Percentiles rank a stretch among this genome's conserved stretches.
Evolutionary conservation across 2,888 invertebrate species (phyloP).

Genomic region (Idaea dimidiata): DNA sequence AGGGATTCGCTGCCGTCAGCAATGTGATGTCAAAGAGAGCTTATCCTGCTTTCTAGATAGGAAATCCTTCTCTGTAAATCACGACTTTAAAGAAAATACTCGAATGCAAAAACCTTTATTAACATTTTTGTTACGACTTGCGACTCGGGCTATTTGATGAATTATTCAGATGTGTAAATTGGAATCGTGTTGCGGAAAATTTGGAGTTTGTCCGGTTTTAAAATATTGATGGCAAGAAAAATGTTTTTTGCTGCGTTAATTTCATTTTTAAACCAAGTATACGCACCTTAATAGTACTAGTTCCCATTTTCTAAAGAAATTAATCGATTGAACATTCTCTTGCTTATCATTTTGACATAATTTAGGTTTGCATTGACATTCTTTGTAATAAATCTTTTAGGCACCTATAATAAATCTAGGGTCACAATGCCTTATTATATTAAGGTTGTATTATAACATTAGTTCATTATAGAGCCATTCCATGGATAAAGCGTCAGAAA

Average conservation of each 20-base stretch:
- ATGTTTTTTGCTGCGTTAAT: not conserved
- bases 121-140: constrained; percentile 32
- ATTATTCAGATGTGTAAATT: constrained; percentile 55
- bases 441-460: constrained; percentile 5
- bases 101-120: constrained; percentile 18
- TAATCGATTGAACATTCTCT: no score
- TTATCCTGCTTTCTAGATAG: constrained; percentile 19
- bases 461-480: constrained; percentile 20
- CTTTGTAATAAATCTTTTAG: not conserved
- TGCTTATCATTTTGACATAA: not conserved
- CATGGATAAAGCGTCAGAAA: constrained; percentile 32
- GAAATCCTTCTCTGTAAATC: constrained; percentile 9
- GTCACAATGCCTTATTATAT: not conserved
- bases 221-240: constrained; percentile 37
- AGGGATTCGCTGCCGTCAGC: constrained; percentile 36
- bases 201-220: constrained; percentile 41
- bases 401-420: not conserved
- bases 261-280: not conserved
- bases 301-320: no score
- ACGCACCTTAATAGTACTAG: no score
- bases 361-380: not conserved
- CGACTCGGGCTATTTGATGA: constrained; percentile 40
- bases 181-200: constrained; percentile 50
- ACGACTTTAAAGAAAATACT: constrained; percentile 6
- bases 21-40: constrained; percentile 13